A percentile compares a stretch with the other conserved stretches of the same genome.
phyloP scores from a whole-genome alignment of 2,113 vertebrate genomes.

The Sinocyclocheilus maitianheensis region DNA sequence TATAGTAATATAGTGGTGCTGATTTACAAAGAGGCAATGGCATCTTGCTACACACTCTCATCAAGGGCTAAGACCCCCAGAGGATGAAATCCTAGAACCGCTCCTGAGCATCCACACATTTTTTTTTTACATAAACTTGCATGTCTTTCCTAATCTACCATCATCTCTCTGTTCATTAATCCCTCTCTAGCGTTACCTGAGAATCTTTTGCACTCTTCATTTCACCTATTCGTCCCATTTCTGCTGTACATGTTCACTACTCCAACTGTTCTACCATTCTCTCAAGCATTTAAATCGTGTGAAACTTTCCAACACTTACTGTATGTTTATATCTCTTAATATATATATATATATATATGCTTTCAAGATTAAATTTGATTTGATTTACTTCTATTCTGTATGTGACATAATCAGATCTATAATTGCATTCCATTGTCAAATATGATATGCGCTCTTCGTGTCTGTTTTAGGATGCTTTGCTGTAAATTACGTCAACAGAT shows the following conservation, averaged over 20 bases:
- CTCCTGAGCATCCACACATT: not conserved
- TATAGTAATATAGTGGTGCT: not conserved
- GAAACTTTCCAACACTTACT: not conserved
- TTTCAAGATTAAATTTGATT: not conserved
- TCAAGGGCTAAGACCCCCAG: too few species aligned
- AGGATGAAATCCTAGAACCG: too few species aligned
- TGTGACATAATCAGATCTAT: not conserved
- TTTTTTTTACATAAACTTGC: conserved; percentile 70
- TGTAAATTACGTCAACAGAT: conserved; percentile 24
- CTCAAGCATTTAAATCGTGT: not conserved
- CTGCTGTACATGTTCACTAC: conserved; percentile 56
- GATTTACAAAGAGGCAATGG: not conserved
- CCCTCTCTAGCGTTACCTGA: conserved; percentile 71
- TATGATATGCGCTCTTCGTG: not conserved
- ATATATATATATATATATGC: too few species aligned
- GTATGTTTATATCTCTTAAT: not conserved
- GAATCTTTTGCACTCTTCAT: conserved; percentile 62
- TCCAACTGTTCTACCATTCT: not conserved
- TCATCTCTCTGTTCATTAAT: conserved; percentile 74
- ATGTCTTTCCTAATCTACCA: conserved; percentile 77
- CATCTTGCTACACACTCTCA: too few species aligned
- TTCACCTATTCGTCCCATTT: conserved; percentile 61
- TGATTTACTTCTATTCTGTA: not conserved
- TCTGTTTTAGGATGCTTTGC: too few species aligned
- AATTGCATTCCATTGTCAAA: not conserved